Conservation (phyloP, 2,888 invertebrate species). For the Dilophus febrilis region DNA sequence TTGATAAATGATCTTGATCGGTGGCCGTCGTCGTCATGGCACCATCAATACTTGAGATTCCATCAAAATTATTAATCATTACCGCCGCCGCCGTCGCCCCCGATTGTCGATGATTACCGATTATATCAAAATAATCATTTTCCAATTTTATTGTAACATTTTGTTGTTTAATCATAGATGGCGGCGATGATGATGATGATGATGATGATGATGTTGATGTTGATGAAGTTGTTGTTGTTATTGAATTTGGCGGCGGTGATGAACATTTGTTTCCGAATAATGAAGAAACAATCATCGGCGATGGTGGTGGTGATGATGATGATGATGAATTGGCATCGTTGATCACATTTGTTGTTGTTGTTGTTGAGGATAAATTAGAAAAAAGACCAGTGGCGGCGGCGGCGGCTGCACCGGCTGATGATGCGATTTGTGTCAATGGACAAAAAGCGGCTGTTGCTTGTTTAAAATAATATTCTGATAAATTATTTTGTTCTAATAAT, state of each 20-base stretch:
- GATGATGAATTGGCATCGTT: background rate
- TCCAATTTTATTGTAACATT: no score
- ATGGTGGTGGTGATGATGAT: constrained; percentile 3
- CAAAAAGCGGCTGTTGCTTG: constrained; percentile 11
- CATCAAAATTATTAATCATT: no score
- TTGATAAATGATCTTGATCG: no score
- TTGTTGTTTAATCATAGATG: no score
- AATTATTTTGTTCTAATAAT: constrained; percentile 16
- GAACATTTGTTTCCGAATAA: no score
- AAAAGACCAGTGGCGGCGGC: constrained; percentile 3
- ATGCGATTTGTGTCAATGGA: no score
- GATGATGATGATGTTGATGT: constrained; percentile 6
- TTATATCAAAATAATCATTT: no score
- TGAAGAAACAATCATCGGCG: no score
- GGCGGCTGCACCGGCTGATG: constrained; percentile 10
- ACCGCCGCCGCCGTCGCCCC: background rate
- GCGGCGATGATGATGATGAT: background rate
- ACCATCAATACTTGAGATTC: background rate
- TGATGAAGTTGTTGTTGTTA: constrained; percentile 8
- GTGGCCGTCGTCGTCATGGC: background rate
- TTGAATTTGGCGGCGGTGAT: background rate
- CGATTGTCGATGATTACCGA: no score
- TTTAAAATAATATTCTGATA: constrained; percentile 17
- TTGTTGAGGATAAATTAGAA: no score
- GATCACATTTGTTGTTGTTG: no score